Conservation (phyloP, 1,140 invertebrate species). For the Paralvinella palmiformis region DNA sequence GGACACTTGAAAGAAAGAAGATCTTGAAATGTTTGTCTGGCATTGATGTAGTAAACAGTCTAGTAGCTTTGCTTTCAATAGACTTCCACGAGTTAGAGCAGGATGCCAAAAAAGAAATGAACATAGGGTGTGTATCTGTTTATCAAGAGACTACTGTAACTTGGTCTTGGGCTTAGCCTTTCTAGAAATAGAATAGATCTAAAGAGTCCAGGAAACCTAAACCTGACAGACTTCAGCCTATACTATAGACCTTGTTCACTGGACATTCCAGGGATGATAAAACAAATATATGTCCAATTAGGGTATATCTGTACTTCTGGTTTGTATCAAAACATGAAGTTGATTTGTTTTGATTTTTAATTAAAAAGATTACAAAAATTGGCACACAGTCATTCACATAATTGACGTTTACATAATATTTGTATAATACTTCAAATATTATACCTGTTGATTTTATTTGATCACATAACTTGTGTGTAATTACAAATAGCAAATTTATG, state of each 20-base stretch:
- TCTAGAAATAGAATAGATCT: neutral
- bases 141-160: no score
- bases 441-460: no score
- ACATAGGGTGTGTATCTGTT: constrained; percentile 67
- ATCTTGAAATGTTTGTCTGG: constrained; percentile 82
- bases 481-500: no score
- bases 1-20: constrained; percentile 75
- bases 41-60: constrained; percentile 88
- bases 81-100: constrained; percentile 89
- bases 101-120: constrained; percentile 87
- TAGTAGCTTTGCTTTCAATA: constrained; percentile 85
- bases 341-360: no score
- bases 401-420: no score
- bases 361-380: no score
- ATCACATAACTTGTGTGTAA: no score
- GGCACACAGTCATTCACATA: no score
- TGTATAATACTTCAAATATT: no score
- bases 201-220: neutral
- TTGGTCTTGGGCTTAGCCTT: neutral
- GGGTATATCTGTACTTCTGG: no score
- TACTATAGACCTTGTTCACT: neutral
- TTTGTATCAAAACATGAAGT: no score
- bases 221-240: neutral
- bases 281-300: no score
- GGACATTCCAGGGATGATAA: neutral